A percentile compares a stretch with the other conserved stretches of the same genome.
phyloP scores from a whole-genome alignment of 2,888 invertebrate genomes.

The Empis stercorea region DNA sequence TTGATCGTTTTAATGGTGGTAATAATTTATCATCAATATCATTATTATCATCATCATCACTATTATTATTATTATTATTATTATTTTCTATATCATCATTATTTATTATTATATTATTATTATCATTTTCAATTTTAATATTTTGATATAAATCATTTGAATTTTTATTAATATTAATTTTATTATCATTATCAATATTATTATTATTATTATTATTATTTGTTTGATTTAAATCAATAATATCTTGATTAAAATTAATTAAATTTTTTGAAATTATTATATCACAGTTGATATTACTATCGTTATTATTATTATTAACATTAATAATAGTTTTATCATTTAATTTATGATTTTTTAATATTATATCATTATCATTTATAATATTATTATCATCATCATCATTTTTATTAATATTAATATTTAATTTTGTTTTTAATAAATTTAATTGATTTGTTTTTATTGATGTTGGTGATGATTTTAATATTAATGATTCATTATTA shows the following conservation, averaged over 20 bases:
- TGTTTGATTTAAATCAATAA: not conserved
- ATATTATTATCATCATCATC: slow-evolving; percentile 1
- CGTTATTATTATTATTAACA: not conserved
- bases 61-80: not conserved
- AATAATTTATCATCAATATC: too few relatives aligned
- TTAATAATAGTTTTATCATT: slow-evolving; percentile 9
- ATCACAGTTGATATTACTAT: not conserved
- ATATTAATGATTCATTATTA: too few relatives aligned
- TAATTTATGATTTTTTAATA: slow-evolving; percentile 7
- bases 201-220: slow-evolving; percentile 6
- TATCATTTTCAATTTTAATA: slow-evolving; percentile 7
- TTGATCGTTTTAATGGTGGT: slow-evolving; percentile 15
- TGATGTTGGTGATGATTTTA: too few relatives aligned
- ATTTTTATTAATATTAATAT: too few relatives aligned
- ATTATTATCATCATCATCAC: too few relatives aligned
- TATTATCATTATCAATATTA: slow-evolving; percentile 4
- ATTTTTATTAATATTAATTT: too few relatives aligned
- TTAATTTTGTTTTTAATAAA: too few relatives aligned
- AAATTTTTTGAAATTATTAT: not conserved
- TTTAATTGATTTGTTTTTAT: too few relatives aligned
- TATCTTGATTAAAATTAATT: not conserved
- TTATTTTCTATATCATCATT: not conserved
- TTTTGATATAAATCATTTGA: too few relatives aligned
- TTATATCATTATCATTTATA: slow-evolving; percentile 2
- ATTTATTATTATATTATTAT: not conserved